Conservation (phyloP, 2,888 invertebrate species). For the Metacarcinus magister region DNA sequence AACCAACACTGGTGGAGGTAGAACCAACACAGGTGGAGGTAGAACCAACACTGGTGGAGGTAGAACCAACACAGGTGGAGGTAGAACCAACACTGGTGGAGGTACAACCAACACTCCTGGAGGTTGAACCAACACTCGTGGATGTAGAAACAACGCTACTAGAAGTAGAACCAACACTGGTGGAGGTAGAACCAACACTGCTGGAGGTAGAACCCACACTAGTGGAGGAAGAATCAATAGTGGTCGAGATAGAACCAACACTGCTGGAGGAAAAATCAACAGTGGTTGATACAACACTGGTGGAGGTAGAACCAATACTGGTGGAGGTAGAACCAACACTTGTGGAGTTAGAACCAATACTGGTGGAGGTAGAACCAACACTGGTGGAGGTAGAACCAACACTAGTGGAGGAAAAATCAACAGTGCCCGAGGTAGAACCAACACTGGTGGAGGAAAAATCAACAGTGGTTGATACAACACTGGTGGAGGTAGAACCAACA, state of each 20-base stretch:
- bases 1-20: not conserved
- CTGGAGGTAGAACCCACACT: not conserved
- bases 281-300: not conserved
- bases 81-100: not conserved
- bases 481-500: too few species aligned
- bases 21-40: not conserved
- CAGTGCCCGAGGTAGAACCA: too few species aligned
- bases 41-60: not conserved
- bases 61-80: not conserved
- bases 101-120: not conserved
- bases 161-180: not conserved
- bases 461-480: not conserved
- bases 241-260: not conserved
- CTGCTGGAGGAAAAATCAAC: not conserved
- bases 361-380: not conserved
- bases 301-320: too few species aligned
- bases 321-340: too few species aligned
- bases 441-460: not conserved
- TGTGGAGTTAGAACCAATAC: not conserved
- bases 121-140: not conserved
- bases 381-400: not conserved
- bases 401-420: too few species aligned
- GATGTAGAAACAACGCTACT: too few species aligned
- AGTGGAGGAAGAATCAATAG: not conserved
- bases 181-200: slow-evolving; percentile 29